These are phyloP conservation scores for Xiphophorus couchianus DNA, from an alignment of 2,113 vertebrate genomes.

Conservation along the genomic window DNA sequence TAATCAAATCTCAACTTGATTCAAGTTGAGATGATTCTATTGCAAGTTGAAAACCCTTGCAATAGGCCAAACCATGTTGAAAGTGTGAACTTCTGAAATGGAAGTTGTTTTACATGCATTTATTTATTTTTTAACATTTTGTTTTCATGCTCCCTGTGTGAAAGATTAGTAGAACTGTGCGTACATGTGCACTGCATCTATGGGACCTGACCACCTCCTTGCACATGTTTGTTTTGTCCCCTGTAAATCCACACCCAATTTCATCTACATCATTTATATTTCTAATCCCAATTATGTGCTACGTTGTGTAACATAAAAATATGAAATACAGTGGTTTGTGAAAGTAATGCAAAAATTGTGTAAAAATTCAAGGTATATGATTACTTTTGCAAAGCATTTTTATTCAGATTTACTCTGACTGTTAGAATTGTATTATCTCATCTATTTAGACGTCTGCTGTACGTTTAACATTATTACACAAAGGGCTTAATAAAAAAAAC, in stretches of 20 bases:
- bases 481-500: slow-evolving; percentile 27
- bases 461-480: slow-evolving; percentile 21
- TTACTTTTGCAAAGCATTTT: slow-evolving; percentile 1
- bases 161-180: not conserved
- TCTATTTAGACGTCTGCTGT: slow-evolving; percentile 7
- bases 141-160: too few relatives aligned
- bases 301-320: not conserved
- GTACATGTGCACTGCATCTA: not conserved
- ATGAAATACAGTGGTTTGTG: not conserved
- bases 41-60: not conserved
- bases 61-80: not conserved
- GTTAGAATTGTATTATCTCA: slow-evolving; percentile 22
- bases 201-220: too few relatives aligned
- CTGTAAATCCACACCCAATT: not conserved
- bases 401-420: slow-evolving; percentile 14
- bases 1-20: too few relatives aligned
- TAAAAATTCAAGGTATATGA: not conserved
- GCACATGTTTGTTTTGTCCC: not conserved
- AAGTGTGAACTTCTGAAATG: not conserved
- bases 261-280: not conserved
- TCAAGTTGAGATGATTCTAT: too few relatives aligned
- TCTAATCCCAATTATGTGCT: too few relatives aligned
- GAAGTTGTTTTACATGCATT: not conserved
- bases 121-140: too few relatives aligned
- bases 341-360: not conserved